phyloP scores from a whole-genome alignment of 35 echinoderm and acorn worm genomes.

The Chiridota heheva region DNA sequence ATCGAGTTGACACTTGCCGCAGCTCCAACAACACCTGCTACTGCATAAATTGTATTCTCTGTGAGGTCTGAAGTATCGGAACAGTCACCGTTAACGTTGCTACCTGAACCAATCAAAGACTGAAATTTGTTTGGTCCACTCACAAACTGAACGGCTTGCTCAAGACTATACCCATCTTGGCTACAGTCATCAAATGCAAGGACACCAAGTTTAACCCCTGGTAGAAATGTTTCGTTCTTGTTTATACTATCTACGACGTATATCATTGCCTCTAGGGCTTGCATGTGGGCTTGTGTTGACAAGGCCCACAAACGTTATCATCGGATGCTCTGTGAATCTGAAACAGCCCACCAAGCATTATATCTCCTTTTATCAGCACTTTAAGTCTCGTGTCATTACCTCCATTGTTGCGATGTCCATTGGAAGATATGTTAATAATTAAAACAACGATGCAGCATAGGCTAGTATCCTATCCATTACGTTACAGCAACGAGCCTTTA shows the following conservation, averaged over 20 bases:
- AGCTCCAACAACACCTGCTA: conserved; percentile 77
- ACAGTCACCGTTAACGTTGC: neutral
- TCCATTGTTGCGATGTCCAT: too few species aligned
- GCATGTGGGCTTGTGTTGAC: conserved; percentile 60
- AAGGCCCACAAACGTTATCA: conserved; percentile 57
- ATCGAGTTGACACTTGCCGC: conserved; percentile 71
- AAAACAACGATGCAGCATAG: too few species aligned
- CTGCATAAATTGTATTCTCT: conserved; percentile 11
- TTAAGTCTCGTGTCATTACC: conserved; percentile 44
- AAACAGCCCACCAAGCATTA: conserved; percentile 77
- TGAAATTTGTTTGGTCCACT: conserved; percentile 10
- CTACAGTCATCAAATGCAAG: conserved; percentile 84
- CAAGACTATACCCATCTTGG: conserved; percentile 71
- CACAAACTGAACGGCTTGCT: conserved; percentile 84
- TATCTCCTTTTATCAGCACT: conserved; percentile 56
- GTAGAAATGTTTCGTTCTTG: conserved; percentile 58
- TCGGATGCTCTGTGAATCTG: conserved; percentile 65
- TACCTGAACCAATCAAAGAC: neutral
- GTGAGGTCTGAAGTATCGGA: neutral
- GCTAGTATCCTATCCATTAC: too few species aligned
- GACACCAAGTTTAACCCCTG: conserved; percentile 74
- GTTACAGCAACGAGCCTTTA: too few species aligned
- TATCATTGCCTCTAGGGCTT: conserved; percentile 88
- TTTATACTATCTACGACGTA: conserved; percentile 75
- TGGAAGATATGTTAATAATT: too few species aligned